Conservation (phyloP, 2,797 vertebrate species). For the Diglossa cyanea region DNA sequence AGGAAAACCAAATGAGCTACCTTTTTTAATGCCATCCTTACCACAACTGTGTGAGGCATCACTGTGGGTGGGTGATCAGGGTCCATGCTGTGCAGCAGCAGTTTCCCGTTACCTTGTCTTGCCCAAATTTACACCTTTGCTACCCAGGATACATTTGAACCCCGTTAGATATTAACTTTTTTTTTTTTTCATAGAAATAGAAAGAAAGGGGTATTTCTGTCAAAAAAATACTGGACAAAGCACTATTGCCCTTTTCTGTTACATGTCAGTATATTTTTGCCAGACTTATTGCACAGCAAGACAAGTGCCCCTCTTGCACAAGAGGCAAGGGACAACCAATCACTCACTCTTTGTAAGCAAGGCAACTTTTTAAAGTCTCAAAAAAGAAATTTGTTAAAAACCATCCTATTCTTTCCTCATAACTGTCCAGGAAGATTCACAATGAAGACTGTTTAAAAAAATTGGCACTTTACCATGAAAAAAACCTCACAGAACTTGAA, state of each 20-base stretch:
- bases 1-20: rapidly evolving
- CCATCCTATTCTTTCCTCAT: background rate
- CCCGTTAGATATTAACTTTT: background rate
- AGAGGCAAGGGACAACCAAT: background rate
- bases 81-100: background rate
- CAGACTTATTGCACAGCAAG: rapidly evolving
- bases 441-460: background rate
- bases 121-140: background rate
- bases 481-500: background rate
- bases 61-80: background rate
- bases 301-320: background rate
- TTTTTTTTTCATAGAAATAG: rapidly evolving
- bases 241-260: background rate
- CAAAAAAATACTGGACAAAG: background rate
- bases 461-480: background rate
- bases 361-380: background rate
- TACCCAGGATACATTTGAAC: background rate
- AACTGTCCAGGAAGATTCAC: background rate
- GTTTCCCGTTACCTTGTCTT: background rate
- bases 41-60: background rate
- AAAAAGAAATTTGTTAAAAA: background rate
- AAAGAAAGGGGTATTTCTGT: background rate
- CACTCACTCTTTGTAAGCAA: background rate
- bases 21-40: background rate
- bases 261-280: background rate